Conservation (phyloP, 2,797 vertebrate species). For the Phyllotis vaccarum region DNA sequence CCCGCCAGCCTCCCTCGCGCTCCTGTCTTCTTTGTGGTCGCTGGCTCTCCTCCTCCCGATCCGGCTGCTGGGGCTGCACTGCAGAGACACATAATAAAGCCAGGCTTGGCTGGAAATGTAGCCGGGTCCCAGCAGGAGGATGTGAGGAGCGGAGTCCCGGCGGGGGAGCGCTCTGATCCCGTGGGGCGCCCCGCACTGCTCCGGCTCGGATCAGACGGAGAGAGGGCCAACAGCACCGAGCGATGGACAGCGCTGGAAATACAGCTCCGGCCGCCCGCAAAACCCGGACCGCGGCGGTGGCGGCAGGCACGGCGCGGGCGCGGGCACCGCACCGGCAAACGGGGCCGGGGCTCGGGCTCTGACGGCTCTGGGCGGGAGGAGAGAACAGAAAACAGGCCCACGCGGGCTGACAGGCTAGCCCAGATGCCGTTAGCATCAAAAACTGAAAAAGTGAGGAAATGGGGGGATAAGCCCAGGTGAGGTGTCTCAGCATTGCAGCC, state of each 20-base stretch:
- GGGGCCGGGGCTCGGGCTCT: slow-evolving; percentile 46
- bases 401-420: slow-evolving; percentile 34
- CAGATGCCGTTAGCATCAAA: neutral
- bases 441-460: slow-evolving; percentile 43
- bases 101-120: slow-evolving; percentile 99
- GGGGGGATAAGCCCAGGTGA: neutral
- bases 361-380: slow-evolving; percentile 32
- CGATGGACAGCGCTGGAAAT: slow-evolving; percentile 93
- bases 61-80: slow-evolving; percentile 99
- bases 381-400: slow-evolving; percentile 28
- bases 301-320: slow-evolving; percentile 60
- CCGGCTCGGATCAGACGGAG: slow-evolving; percentile 94
- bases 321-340: slow-evolving; percentile 72
- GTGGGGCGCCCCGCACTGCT: slow-evolving; percentile 99
- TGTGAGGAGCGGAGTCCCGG: slow-evolving; percentile 99
- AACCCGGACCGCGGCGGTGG: slow-evolving; percentile 86
- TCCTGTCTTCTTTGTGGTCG: slow-evolving; percentile 99
- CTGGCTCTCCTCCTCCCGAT: slow-evolving; percentile 98
- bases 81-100: slow-evolving; percentile 99
- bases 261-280: slow-evolving; percentile 89
- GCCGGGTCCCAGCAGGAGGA: slow-evolving; percentile 99
- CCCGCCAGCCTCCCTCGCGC: slow-evolving; percentile 95
- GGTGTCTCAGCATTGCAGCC: neutral
- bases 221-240: slow-evolving; percentile 98
- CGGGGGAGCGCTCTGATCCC: slow-evolving; percentile 99